Percentiles rank a stretch among this genome's conserved stretches.
These are phyloP conservation scores for Drosophila heteroneura DNA, from an alignment of 2,888 invertebrate species.

Conservation along the genomic window DNA sequence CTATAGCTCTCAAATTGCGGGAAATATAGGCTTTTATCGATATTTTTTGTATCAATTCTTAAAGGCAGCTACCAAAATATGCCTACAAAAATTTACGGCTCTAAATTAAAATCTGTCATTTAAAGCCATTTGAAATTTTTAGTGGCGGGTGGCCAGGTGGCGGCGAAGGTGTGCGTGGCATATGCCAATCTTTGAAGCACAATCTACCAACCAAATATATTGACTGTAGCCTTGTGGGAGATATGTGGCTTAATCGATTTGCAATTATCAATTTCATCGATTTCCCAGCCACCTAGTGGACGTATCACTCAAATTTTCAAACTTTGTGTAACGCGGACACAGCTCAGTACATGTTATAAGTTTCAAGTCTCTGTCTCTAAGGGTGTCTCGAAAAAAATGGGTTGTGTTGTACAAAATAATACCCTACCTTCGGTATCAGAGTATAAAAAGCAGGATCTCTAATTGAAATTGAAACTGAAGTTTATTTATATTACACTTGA, in stretches of 20 bases:
- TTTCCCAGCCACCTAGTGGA: neutral
- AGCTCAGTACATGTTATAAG: neutral
- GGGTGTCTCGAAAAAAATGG: no score
- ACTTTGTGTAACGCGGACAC: neutral
- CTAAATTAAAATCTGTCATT: no score
- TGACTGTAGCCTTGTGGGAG: neutral
- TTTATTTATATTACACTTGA: neutral
- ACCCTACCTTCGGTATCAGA: neutral
- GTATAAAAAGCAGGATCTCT: neutral
- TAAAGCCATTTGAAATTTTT: neutral
- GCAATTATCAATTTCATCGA: neutral
- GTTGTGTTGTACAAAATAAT: neutral
- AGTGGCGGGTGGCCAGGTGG: neutral
- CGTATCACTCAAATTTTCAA: neutral
- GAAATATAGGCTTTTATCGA: neutral
- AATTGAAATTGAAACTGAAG: neutral
- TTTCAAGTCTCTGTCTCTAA: neutral
- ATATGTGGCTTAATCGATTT: neutral
- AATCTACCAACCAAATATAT: neutral
- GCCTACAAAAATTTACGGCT: no score
- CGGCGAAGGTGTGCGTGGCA: neutral
- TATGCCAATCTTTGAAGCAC: neutral
- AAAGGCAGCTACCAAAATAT: neutral
- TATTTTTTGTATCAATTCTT: neutral
- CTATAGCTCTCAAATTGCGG: neutral